phyloP scores from a whole-genome alignment of 2,797 vertebrate species.

The Amblyraja radiata region DNA sequence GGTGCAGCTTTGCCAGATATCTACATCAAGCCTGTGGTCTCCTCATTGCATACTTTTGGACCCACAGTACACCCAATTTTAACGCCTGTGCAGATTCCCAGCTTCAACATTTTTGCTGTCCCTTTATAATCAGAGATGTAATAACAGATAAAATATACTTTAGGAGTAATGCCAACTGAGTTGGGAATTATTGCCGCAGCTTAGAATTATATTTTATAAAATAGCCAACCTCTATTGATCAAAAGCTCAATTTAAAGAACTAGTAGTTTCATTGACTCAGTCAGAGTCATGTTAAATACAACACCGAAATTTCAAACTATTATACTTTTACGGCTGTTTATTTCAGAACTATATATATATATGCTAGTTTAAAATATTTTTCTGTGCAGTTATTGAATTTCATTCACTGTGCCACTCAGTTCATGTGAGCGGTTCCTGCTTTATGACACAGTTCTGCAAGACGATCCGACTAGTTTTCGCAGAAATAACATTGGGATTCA shows the following conservation, averaged over 20 bases:
- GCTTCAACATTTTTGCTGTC: neutral
- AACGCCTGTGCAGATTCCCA: neutral
- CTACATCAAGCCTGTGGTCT: neutral
- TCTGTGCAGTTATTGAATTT: neutral
- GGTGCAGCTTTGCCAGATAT: neutral
- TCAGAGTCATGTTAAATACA: conserved; percentile 15
- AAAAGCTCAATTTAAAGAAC: conserved; percentile 24
- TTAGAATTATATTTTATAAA: neutral
- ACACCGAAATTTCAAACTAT: neutral
- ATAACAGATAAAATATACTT: neutral
- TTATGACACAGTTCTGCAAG: conserved; percentile 44
- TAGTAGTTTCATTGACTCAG: neutral
- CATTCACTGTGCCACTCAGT: neutral
- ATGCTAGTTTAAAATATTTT: neutral
- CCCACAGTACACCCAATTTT: neutral
- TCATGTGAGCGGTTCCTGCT: conserved; percentile 49
- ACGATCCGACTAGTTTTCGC: conserved; percentile 41
- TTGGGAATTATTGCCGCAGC: neutral
- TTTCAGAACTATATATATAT: conserved; percentile 15
- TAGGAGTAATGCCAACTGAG: neutral
- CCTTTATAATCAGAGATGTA: neutral
- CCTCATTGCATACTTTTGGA: no score
- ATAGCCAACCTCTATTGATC: conserved; percentile 22
- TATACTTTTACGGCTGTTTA: neutral
- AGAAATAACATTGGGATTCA: conserved; percentile 16